Evolutionary conservation across 2,888 invertebrate genomes (phyloP).

Genomic region (Geotrupes spiniger): DNA sequence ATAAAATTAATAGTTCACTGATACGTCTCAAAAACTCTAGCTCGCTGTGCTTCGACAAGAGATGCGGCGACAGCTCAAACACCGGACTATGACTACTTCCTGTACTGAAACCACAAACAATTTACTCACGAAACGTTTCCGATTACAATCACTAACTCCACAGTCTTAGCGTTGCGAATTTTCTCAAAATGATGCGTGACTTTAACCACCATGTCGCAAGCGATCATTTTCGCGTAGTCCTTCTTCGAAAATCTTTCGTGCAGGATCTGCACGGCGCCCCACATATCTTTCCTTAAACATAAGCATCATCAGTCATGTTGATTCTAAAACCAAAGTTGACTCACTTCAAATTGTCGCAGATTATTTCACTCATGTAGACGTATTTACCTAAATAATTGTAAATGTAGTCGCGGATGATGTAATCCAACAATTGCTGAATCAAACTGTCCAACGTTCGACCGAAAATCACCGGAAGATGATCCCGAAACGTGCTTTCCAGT

Average conservation of each 20-base stretch:
- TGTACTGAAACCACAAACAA: conserved; percentile 49
- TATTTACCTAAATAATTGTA: conserved; percentile 68
- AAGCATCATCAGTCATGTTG: neutral
- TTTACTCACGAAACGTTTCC: conserved; percentile 6
- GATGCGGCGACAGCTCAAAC: conserved; percentile 71
- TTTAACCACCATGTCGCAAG: conserved; percentile 76
- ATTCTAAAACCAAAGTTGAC: conserved; percentile 13
- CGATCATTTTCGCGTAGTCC: conserved; percentile 79
- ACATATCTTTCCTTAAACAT: conserved; percentile 78
- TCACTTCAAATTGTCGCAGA: conserved; percentile 54
- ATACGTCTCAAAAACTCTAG: conserved; percentile 77
- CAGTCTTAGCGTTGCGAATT: conserved; percentile 72
- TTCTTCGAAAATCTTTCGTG: conserved; percentile 71
- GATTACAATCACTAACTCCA: conserved; percentile 60
- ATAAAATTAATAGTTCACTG: conserved; percentile 78
- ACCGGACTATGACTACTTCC: conserved; percentile 64
- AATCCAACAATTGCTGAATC: conserved; percentile 78
- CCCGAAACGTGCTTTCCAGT: conserved; percentile 27
- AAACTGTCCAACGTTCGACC: conserved; percentile 81
- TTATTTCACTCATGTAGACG: conserved; percentile 52
- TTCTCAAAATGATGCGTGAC: conserved; percentile 84
- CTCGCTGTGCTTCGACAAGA: conserved; percentile 72
- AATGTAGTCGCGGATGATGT: conserved; percentile 76
- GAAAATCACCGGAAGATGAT: conserved; percentile 73
- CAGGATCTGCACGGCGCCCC: conserved; percentile 75